phyloP scores from a whole-genome alignment of 2,888 invertebrate species.

The Agrilus mali region DNA sequence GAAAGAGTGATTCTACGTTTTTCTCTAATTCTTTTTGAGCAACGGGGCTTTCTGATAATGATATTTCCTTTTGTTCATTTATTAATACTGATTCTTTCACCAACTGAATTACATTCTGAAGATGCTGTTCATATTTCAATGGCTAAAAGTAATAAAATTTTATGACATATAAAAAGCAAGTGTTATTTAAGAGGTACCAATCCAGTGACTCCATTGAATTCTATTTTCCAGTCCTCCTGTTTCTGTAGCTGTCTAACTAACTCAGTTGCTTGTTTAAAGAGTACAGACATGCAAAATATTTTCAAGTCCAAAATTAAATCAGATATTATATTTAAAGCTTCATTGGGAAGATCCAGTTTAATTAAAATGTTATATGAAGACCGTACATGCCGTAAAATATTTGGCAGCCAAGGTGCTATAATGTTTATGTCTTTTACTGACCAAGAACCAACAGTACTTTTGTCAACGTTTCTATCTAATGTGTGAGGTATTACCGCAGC shows the following conservation, averaged over 20 bases:
- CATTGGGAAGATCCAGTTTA: slow-evolving; percentile 75
- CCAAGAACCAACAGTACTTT: slow-evolving; percentile 39
- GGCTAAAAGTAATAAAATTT: slow-evolving; percentile 40
- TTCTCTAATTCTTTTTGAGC: slow-evolving; percentile 37
- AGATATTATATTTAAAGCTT: slow-evolving; percentile 75
- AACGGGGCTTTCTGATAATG: slow-evolving; percentile 41
- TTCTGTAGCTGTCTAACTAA: slow-evolving; percentile 58
- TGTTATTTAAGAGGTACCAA: slow-evolving; percentile 40
- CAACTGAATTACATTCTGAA: slow-evolving; percentile 59
- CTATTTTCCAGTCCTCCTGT: slow-evolving; percentile 78
- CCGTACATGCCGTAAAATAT: slow-evolving; percentile 68
- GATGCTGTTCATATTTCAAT: slow-evolving; percentile 55
- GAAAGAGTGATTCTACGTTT: slow-evolving; percentile 47
- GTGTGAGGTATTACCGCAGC: slow-evolving; percentile 58
- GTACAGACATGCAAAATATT: slow-evolving; percentile 70
- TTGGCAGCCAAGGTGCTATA: slow-evolving; percentile 58
- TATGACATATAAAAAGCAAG: slow-evolving; percentile 1
- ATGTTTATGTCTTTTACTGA: slow-evolving; percentile 39
- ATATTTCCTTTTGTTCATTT: slow-evolving; percentile 53
- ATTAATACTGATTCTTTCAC: slow-evolving; percentile 58
- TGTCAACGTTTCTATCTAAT: slow-evolving; percentile 34
- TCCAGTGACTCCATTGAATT: slow-evolving; percentile 75
- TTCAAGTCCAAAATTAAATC: slow-evolving; percentile 78
- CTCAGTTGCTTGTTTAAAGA: slow-evolving; percentile 74
- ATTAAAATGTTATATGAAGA: slow-evolving; percentile 71